Evolutionary conservation across 2,888 invertebrate species (phyloP), one percentile per base, ranked within the genome.

Genomic region (Parochlus steinenii): DNA sequence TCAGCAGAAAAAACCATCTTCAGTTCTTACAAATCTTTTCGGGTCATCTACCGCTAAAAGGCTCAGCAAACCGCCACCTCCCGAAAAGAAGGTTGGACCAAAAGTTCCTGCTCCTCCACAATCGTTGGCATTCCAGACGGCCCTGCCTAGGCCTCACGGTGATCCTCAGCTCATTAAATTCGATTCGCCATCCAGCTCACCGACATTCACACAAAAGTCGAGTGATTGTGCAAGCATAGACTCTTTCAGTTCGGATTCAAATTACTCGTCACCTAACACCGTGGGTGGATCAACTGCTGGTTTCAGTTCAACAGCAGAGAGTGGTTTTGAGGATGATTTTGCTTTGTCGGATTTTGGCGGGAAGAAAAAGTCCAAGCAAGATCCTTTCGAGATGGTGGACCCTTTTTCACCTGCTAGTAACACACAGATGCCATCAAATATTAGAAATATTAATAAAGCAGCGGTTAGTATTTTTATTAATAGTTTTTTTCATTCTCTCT

Each of bases 251-350:
- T 78, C 77, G 8, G 77, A 77, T 54, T 73, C 74, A 22, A 75
- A 74, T 42, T 66, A 65, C 35, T 59, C 62, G 6, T 63, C 63
- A 22, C 64, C 63, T 4, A 63, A 61, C 33, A 67, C 70, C 44
- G 67, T 65, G 34, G 55, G 55, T 3, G n/a, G n/a, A n/a, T 61
- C 62, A 40, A 54, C 59, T 16, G 56, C 63, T 25, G 64, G 63
- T 44, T 74, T 70, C 48, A 68, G 69, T 6, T 77, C 77, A 4
- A 74, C 76, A 50, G 71, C 74, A 27, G 79, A 79, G 51, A 78
- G 78, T 56, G 78, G 80, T 4, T 83, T 83, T 51, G 83, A 85
- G 54, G 83, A 82, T 59, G 82, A 83, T 52, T 80, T 79, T 52
- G 78, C 80, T 50, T 62, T 72, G 29, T 71, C 72, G 46, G 62